Evolutionary conservation across 2,888 invertebrate genomes (phyloP).

Genomic region (Plebejus melissa): DNA sequence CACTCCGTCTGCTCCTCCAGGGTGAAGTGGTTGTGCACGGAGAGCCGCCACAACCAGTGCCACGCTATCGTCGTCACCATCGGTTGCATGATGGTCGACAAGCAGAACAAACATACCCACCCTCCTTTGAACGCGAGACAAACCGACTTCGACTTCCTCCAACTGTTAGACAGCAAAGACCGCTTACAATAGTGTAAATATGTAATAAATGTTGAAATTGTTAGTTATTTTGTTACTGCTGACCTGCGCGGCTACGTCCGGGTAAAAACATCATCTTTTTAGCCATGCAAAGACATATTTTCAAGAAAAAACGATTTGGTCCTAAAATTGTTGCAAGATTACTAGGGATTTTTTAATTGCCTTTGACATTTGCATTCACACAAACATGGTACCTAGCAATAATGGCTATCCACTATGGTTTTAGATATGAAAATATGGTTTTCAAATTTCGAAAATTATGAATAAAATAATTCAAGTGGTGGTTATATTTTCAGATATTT

Average conservation of each 20-base stretch:
- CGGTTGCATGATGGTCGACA: slow-evolving; percentile 59
- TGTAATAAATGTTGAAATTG: slow-evolving; percentile 34
- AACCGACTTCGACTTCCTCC: slow-evolving; percentile 40
- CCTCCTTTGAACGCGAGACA: slow-evolving; percentile 44
- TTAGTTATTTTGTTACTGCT: background rate
- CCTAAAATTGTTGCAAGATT: too few relatives aligned
- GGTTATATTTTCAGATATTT: background rate
- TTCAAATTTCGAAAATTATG: background rate
- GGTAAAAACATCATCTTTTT: too few relatives aligned
- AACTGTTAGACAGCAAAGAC: slow-evolving; percentile 41
- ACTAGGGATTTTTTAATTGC: background rate
- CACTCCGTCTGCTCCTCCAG: slow-evolving; percentile 69
- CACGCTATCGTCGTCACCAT: slow-evolving; percentile 68
- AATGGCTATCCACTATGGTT: too few relatives aligned
- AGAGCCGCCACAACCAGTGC: slow-evolving; percentile 58
- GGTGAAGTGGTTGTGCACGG: slow-evolving; percentile 66
- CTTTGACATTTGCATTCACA: background rate
- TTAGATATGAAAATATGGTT: too few relatives aligned
- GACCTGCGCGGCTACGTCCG: too few relatives aligned
- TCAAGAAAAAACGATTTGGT: too few relatives aligned
- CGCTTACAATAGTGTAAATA: slow-evolving; percentile 32
- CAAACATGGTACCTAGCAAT: background rate
- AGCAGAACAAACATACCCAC: slow-evolving; percentile 64
- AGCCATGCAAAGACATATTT: too few relatives aligned
- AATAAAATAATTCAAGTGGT: background rate